Evolutionary conservation across 2,888 invertebrate genomes (phyloP).

Genomic region (Phlogophora meticulosa): DNA sequence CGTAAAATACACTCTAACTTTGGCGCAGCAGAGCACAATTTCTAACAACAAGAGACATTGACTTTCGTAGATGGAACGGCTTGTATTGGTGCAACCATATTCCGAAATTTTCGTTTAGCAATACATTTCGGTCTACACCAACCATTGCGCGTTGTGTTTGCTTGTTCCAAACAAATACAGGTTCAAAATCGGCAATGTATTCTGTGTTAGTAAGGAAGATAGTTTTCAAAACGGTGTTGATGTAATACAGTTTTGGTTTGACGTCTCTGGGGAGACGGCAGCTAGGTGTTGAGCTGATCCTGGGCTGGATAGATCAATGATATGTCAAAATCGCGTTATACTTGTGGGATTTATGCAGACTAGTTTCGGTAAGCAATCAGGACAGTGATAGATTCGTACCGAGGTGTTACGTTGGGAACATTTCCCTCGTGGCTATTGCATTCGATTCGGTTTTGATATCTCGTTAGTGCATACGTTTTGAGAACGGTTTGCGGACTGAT

Average conservation of each 20-base stretch:
- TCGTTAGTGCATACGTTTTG: constrained; percentile 66
- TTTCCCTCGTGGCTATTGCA: constrained; percentile 71
- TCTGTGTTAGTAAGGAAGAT: fast-evolving
- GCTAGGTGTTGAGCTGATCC: constrained; percentile 87
- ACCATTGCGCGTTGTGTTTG: constrained; percentile 58
- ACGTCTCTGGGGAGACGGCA: constrained; percentile 77
- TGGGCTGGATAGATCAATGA: constrained; percentile 87
- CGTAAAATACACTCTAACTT: constrained; percentile 35
- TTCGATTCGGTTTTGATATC: constrained; percentile 65
- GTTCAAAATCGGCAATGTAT: constrained; percentile 55
- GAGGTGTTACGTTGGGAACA: constrained; percentile 68
- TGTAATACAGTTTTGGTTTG: constrained; percentile 74
- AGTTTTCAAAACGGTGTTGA: constrained; percentile 56
- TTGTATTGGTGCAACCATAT: constrained; percentile 55
- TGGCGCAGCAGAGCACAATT: not conserved
- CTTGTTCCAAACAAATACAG: fast-evolving
- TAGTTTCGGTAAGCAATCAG: constrained; percentile 79
- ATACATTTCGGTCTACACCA: constrained; percentile 27
- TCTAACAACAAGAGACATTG: not conserved
- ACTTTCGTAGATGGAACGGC: constrained; percentile 60
- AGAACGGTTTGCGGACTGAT: constrained; percentile 35
- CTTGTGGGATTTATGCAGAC: constrained; percentile 86
- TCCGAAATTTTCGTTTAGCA: constrained; percentile 55
- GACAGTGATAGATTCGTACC: constrained; percentile 86
- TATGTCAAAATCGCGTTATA: constrained; percentile 89